A percentile compares a stretch with the other conserved stretches of the same genome.
Conservation (phyloP, 2,888 invertebrate species). For the Pseudococcus jackbeardsleyi region DNA sequence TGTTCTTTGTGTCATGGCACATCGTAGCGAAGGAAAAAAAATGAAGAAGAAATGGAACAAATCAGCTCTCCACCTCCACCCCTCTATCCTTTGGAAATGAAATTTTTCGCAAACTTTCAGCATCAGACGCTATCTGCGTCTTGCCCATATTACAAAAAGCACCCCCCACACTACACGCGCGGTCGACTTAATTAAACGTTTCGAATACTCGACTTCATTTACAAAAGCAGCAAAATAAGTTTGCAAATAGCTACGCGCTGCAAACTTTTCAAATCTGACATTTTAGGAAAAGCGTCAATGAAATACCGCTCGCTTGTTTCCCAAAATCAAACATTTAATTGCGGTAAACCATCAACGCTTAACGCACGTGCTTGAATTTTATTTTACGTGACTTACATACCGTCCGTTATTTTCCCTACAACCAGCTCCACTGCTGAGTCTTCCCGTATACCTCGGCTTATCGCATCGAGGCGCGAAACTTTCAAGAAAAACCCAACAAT, state of each 20-base stretch:
- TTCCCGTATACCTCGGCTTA: neutral
- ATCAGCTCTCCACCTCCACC: neutral
- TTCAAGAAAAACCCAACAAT: constrained; percentile 49
- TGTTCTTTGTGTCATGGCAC: neutral
- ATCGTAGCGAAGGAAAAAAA: neutral
- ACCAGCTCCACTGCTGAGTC: neutral
- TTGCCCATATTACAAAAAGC: neutral
- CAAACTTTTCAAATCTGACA: constrained; percentile 54
- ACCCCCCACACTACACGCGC: neutral
- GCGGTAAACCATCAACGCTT: constrained; percentile 58
- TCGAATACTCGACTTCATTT: constrained; percentile 42
- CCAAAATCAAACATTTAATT: constrained; percentile 60
- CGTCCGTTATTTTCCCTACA: constrained; percentile 9
- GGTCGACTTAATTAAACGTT: constrained; percentile 52
- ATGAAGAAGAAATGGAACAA: neutral
- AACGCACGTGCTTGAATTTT: constrained; percentile 60
- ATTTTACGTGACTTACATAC: constrained; percentile 59
- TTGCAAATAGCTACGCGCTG: constrained; percentile 44
- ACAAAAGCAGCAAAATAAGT: constrained; percentile 34
- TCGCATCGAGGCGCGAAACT: constrained; percentile 44
- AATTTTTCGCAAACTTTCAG: constrained; percentile 35
- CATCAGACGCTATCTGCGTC: neutral
- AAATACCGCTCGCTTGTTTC: constrained; percentile 59
- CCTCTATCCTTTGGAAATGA: neutral
- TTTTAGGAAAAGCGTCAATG: constrained; percentile 47